A percentile compares a stretch with the other conserved stretches of the same genome.
These are phyloP conservation scores for Nemopilema nomurai DNA, from an alignment of 30 jellyfish, hydroid and myxozoan species.

Conservation along the genomic window DNA sequence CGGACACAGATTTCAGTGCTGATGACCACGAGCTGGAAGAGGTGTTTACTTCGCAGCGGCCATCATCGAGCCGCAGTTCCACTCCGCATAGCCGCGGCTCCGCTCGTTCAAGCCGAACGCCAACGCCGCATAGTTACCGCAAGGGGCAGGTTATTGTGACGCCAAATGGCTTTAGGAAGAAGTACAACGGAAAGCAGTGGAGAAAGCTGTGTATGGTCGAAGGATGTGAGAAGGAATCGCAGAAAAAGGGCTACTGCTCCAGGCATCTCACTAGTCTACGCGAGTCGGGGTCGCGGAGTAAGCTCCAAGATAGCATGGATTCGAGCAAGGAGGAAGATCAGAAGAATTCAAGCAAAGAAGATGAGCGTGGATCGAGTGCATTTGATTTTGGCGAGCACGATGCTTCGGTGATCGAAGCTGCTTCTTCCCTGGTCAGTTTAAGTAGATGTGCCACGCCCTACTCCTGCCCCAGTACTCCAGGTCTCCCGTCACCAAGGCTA, in stretches of 20 bases:
- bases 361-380: constrained; percentile 26
- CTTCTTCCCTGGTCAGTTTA: constrained; percentile 86
- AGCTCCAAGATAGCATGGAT: constrained; percentile 49
- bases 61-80: constrained; percentile 95
- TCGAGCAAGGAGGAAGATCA: constrained; percentile 71
- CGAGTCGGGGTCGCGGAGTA: constrained; percentile 43
- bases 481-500: constrained; percentile 78
- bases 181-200: constrained; percentile 97
- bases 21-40: constrained; percentile 92
- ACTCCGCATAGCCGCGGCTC: constrained; percentile 98
- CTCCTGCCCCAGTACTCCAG: constrained; percentile 92
- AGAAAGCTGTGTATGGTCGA: constrained; percentile 83
- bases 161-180: constrained; percentile 92
- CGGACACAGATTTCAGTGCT: constrained; percentile 85
- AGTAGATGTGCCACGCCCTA: constrained; percentile 96
- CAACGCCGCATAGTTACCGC: constrained; percentile 85
- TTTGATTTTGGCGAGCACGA: constrained; percentile 55
- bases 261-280: constrained; percentile 82
- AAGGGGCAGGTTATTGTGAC: constrained; percentile 94
- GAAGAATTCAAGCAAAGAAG: constrained; percentile 46
- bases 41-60: constrained; percentile 80
- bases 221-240: constrained; percentile 95
- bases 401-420: constrained; percentile 93
- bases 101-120: constrained; percentile 90
- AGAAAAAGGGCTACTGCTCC: constrained; percentile 94